Evolutionary conservation across 2,113 vertebrate genomes (phyloP), one percentile per base, ranked within the genome.

Genomic region (Puma concolor): DNA sequence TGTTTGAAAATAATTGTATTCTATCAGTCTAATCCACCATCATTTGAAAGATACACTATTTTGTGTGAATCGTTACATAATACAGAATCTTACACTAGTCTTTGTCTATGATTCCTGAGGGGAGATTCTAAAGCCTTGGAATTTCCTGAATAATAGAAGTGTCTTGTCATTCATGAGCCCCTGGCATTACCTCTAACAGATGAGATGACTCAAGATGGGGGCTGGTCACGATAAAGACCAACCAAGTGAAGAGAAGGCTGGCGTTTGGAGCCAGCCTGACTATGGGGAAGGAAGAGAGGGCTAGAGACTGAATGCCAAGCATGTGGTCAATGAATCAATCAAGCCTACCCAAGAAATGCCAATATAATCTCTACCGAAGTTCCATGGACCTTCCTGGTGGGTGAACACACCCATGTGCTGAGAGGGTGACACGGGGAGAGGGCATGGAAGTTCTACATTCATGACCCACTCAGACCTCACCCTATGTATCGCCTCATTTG

Each of bases 1-100:
- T n/a, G 31, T 69, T 88, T 96, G 76, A 38, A 88, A 95, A 91
- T 86, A 72, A 83, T 1, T 41, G 15, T 90, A 92, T 87, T 36
- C 85, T 19, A 33, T 50, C 71, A 29, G 50, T 77, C 64, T 87
- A 83, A 92, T 83, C 64, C 0, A 81, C 44, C 52, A 92, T 41
- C 33, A 63, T 27, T 93, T 92, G 41, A 97, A 86, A 95, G 50
- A 81, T 3, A 93, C 0, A 69, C 50, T 92, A 36, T 31, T 88
- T 88, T n/a, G 95, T 13, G 31, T 3, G 66, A 14, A 94, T 4
- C 76, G 2, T 48, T 88, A 36, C 80, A 72, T 83, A 87, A 81
- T 27, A 93, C 94, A 94, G 25, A 84, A 63, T 71, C 50, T 71
- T 83, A 72, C 27, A 77, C 16, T 88, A 71, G 63, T 50, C 48